Base-by-base conservation (phyloP, 92 coral and sea anemone species). In the Hydrozoanthus gracilis region DNA sequence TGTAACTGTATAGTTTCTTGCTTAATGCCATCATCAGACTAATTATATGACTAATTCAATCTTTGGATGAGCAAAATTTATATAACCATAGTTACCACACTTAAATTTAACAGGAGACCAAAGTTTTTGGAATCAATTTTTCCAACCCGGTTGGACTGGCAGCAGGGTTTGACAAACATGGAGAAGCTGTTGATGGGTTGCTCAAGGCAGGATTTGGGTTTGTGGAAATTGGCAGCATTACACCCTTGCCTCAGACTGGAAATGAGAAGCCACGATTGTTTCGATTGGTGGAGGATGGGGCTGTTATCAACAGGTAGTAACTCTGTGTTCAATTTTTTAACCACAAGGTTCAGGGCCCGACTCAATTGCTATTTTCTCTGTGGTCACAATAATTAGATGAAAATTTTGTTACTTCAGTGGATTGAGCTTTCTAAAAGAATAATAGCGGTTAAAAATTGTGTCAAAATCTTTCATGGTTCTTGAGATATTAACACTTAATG, bases 151-250 rank as follows among this genome's bases (percentile, higher is more conserved):
- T 97, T 50, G 99, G 99, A 4, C 88, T 97, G 15, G 99, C 99
- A 5, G 99, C 99, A 44, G 99, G 99, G 35, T 97, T 97, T 93
- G 99, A 97, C 80, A 97, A 97, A 70, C 98, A 97, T 79, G 99
- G 96, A 3, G 95, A 93, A 73, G 96, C 97, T 60, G 93, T 97
- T 3, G 92, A 91, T 60, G 97, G 98, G 51, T 83, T 97, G 79
- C 77, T 93, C 27, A 95, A 95, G 87, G 87, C 89, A 65, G 99
- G 99, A 17, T 97, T 97, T 95, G 99, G 99, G 44, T 97, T 97
- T 89, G 98, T 97, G 8, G 99, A 97, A 82, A 88, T 97, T 39
- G 99, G 99, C 35, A 95, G 97, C 73, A 80, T 97, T 14, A 97
- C 99, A 8, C 99, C 99, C 4, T 70, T 90, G 44, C 95, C 98